A percentile compares a stretch with the other conserved stretches of the same genome.
These are phyloP conservation scores for Cremastinae sp. DNA, from an alignment of 2,888 invertebrate genomes.

Conservation along the genomic window DNA sequence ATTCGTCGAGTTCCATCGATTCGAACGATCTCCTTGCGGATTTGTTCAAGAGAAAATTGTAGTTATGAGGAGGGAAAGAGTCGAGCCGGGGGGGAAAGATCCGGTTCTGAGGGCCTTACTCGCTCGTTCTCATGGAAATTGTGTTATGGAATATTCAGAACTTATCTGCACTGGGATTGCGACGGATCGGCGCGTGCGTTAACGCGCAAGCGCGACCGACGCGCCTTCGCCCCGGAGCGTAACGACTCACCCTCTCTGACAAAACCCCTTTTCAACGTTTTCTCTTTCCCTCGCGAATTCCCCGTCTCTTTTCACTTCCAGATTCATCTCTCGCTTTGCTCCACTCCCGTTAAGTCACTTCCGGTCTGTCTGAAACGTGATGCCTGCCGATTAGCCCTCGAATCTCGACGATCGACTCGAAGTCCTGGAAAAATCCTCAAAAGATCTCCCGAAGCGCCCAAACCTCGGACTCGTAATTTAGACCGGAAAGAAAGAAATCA, in stretches of 20 bases:
- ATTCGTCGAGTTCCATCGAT: no score
- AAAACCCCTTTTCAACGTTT: slow-evolving; percentile 3
- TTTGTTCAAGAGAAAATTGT: neutral
- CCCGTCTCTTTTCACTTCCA: neutral
- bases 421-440: no score
- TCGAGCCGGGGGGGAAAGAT: slow-evolving; percentile 21
- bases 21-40: neutral
- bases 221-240: neutral
- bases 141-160: slow-evolving; percentile 76
- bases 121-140: slow-evolving; percentile 72
- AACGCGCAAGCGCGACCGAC: slow-evolving; percentile 51
- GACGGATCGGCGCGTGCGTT: slow-evolving; percentile 47
- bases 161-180: slow-evolving; percentile 55
- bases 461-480: no score
- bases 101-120: slow-evolving; percentile 53
- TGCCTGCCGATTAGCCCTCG: slow-evolving; percentile 51
- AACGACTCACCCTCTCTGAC: slow-evolving; percentile 2
- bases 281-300: slow-evolving; percentile 11
- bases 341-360: slow-evolving; percentile 38
- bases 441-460: no score
- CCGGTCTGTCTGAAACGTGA: slow-evolving; percentile 42
- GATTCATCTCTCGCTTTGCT: no score
- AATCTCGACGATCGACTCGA: slow-evolving; percentile 26
- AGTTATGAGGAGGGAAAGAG: neutral
- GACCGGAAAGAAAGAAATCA: no score